Percentiles rank a stretch among this genome's conserved stretches.
phyloP scores from a whole-genome alignment of 1,140 invertebrate species.

The Eumaeus atala region DNA sequence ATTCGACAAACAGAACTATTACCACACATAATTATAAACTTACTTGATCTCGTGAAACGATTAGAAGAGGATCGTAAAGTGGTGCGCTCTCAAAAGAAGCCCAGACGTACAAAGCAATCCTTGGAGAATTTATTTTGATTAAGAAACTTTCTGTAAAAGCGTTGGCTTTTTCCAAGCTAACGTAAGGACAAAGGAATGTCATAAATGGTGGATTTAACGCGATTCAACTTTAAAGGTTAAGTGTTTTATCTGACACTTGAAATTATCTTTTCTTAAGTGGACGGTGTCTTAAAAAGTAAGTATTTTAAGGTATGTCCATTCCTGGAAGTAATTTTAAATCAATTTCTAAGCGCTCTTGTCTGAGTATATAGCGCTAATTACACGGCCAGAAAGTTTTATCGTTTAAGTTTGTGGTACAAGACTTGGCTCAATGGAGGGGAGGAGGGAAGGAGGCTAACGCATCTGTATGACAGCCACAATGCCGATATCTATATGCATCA shows the following conservation, averaged over 20 bases:
- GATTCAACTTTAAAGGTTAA: slow-evolving; percentile 6
- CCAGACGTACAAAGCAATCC: slow-evolving; percentile 1
- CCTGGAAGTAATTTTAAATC: too few relatives aligned
- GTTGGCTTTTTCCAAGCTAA: slow-evolving; percentile 8
- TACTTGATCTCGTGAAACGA: slow-evolving; percentile 9
- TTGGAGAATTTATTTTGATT: slow-evolving; percentile 10
- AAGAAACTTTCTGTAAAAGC: slow-evolving; percentile 10
- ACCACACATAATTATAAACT: slow-evolving; percentile 7
- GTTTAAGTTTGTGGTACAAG: too few relatives aligned
- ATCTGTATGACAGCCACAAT: too few relatives aligned
- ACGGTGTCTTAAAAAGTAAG: too few relatives aligned
- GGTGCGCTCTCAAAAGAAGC: slow-evolving; percentile 3
- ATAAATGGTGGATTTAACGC: slow-evolving; percentile 6
- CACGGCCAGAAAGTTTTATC: too few relatives aligned
- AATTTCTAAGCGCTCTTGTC: too few relatives aligned
- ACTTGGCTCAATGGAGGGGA: too few relatives aligned
- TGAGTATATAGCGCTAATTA: too few relatives aligned
- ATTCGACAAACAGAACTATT: not conserved
- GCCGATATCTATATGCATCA: too few relatives aligned
- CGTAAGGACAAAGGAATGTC: slow-evolving; percentile 9
- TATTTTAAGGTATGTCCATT: too few relatives aligned
- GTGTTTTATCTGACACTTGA: slow-evolving; percentile 6
- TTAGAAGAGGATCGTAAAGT: slow-evolving; percentile 9
- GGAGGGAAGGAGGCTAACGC: too few relatives aligned
- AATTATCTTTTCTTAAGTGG: not conserved